Base-by-base conservation (phyloP, 2,113 vertebrate genomes). In the Butastur rufipennis region DNA sequence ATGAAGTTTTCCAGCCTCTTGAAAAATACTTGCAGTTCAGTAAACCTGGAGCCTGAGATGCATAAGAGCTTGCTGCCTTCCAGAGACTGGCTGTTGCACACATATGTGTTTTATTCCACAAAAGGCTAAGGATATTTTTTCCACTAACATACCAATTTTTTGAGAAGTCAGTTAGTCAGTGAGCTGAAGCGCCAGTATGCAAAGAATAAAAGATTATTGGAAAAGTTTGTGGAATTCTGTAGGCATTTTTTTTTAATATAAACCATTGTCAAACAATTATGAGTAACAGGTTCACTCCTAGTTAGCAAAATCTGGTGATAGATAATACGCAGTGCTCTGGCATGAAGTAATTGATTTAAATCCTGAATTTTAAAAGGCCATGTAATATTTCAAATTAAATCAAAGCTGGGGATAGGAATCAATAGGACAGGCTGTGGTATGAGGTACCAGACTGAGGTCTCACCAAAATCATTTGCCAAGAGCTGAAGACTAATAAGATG, bases 41-140 rank as follows among this genome's bases (percentile, higher is more conserved):
- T 53, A 62, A 81, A 88, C 22, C 32, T 72, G 47, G 38, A 71
- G 79, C 22, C 29, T 45, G 55, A 75, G 47, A n/a, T 38, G 4
- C 10, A 6, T 22, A 25, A 58, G 36, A 58, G 9, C 16, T 84
- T 61, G 26, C 34, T 77, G 27, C 38, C 25, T 70, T 77, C 15
- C 21, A 65, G 36, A 56, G 6, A 21, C 12, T 58, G 17, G 6
- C 29, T 78, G 26, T 70, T 91, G 16, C 45, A 65, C 10, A 38
- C 38, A 17, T 0, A 2, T 27, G 3, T 0, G 0, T 79, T 86
- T 91, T 48, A 42, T 8, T 65, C 12, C 21, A 58, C 7, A 42
- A 53, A 62, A 74, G 29, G 52, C 10, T 16, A 40, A 42, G 27
- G 48, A 45, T 32, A 31, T 21, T 70, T 91, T 75, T 73, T 47